Base-by-base conservation (phyloP, 64 coral and sea anemone species). In the Exaiptasia diaphana region DNA sequence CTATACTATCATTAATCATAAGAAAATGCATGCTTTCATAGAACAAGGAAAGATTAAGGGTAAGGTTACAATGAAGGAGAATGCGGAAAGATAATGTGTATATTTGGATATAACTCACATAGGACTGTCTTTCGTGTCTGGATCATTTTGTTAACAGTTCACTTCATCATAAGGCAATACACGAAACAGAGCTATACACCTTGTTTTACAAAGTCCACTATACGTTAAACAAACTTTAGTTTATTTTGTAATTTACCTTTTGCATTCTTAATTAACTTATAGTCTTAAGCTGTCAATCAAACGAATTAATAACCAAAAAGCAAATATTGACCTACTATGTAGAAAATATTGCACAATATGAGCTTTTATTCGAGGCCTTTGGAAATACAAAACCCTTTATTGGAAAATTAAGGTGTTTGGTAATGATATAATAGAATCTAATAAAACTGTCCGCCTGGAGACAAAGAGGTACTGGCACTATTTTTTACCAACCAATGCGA, bases 191-290 rank as follows among this genome's bases (percentile, higher is more conserved):
- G n/a, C n/a, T n/a, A n/a, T n/a, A n/a, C n/a, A n/a, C n/a, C 15
- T 15, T 64, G 17, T 20, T 64, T 11, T 5, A 37, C 52, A 54
- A 6, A 46, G 15, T 46, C 6, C 4, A 15, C 24, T 17, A 14
- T 12, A n/a, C 52, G 4, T 54, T 2, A 54, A 14, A 54, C 9
- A 54, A 0, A 4, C 61, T n/a, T 3, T 3, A 34, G 61, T 64
- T 64, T 64, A 37, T 64, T 64, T 64, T 35, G 61, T 34, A 36
- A 64, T 64, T 64, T 64, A 35, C 61, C 17, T 1, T 25, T 20
- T 64, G 61, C 61, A 64, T 64, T 20, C 1, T 64, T 35, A 64
- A 64, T 64, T 64, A 64, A 64, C 28, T 64, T 64, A 64, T 64
- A 35, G 61, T 64, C 32, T 35, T 36, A 15, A 64, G 20, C 61